Base-by-base conservation (phyloP, 2,888 invertebrate species). In the Ecdyonurus torrentis region DNA sequence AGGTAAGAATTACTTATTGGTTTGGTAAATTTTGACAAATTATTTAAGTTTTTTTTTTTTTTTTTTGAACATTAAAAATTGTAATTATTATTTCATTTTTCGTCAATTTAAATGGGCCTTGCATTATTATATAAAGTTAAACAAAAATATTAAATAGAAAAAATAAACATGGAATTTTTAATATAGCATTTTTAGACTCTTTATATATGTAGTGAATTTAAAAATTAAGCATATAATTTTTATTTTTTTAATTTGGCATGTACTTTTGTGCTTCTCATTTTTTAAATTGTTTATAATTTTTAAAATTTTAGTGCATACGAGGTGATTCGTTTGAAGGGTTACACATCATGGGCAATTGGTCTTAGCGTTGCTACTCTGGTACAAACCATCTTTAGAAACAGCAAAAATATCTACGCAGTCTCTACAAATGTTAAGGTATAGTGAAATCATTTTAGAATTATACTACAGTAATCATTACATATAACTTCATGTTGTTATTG, bases 261-360 rank as follows among this genome's bases (percentile, higher is more conserved):
- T 37, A 37, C 37, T n/a, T 25, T 20, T n/a, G 20, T 18, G n/a
- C 24, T 23, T 60, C 1, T 24, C 2, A 60, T 25, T 18, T 60
- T n/a, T 60, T 2, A 25, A 2, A 1, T 10, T 25, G 10, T 15
- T 23, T 1, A 59, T n/a, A 20, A 2, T 3, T 59, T 2, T 20
- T 59, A 59, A 22, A 22, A n/a, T 10, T 59, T 23, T 22, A 59
- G 91, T 70, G 93, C 93, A 0, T 91, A 91, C 74, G 87, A 92
- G 71, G 86, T 93, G 52, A 92, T 92, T 75, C 84, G 81, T 72
- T 78, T 91, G 69, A 93, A 93, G 77, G 92, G 92, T 2, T 92
- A 91, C 77, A 93, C 92, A 0, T 90, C 89, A 22, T 92, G 91
- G 91, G 92, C 91, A 10, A 90, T 92, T 68, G 92, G 91, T 1